These are phyloP conservation scores for Cariama cristata DNA, from an alignment of 2,113 vertebrate species.

Conservation along the genomic window DNA sequence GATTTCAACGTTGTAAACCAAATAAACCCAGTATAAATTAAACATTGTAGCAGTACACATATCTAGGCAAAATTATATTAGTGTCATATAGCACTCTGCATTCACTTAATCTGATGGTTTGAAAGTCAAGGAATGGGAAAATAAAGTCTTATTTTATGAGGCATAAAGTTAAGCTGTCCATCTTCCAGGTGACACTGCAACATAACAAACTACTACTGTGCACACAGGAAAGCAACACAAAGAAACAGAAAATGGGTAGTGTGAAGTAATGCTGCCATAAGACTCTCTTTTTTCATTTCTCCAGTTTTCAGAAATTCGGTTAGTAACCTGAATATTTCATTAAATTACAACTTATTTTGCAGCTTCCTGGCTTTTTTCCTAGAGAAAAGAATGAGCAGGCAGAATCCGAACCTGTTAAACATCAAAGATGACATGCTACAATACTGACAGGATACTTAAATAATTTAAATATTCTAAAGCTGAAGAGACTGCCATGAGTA, in stretches of 20 bases:
- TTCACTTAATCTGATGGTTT: background rate
- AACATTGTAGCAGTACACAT: background rate
- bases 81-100: background rate
- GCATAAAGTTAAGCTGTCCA: background rate
- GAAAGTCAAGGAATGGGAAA: background rate
- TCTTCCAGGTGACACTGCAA: background rate
- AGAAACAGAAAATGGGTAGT: background rate
- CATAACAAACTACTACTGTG: background rate
- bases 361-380: background rate
- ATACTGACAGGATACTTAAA: background rate
- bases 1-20: background rate
- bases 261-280: background rate
- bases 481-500: background rate
- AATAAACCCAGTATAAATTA: background rate
- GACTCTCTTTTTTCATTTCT: background rate
- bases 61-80: background rate
- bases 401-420: background rate
- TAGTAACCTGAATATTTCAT: background rate
- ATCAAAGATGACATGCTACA: background rate
- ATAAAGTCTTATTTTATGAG: background rate
- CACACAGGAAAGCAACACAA: background rate
- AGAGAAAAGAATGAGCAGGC: background rate
- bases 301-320: background rate
- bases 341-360: background rate
- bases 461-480: background rate